Conservation (phyloP, 53 echinoderm and acorn worm genomes). For the Temnopleurus reevesii region DNA sequence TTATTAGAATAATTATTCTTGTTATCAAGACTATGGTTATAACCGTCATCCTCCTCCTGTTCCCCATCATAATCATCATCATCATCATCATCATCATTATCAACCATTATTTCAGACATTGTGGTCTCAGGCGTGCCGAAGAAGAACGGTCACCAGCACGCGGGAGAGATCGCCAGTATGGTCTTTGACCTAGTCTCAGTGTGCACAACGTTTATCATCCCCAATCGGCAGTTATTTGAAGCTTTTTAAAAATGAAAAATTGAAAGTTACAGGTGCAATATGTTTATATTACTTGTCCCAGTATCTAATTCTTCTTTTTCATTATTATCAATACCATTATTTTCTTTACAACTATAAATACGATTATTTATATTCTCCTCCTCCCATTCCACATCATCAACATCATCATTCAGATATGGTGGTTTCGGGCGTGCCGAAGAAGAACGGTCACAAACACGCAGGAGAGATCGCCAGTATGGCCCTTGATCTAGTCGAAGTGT, state of each 20-base stretch:
- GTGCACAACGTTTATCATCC: conserved; percentile 92
- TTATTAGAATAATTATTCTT: too few relatives aligned
- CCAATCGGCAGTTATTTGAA: too few relatives aligned
- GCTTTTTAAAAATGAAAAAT: too few relatives aligned
- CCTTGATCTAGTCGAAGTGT: conserved; percentile 93
- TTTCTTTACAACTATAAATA: neutral
- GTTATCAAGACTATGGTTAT: too few relatives aligned
- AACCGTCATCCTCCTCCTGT: too few relatives aligned
- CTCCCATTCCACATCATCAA: neutral
- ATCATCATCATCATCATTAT: too few relatives aligned
- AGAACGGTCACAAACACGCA: conserved; percentile 87
- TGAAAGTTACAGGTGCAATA: too few relatives aligned
- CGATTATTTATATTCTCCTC: neutral
- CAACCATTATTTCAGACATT: conserved; percentile 94
- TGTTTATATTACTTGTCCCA: too few relatives aligned
- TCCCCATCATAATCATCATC: too few relatives aligned
- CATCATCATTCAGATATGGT: conserved; percentile 97
- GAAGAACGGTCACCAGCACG: conserved; percentile 79
- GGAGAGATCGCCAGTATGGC: conserved; percentile 99
- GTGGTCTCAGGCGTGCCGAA: conserved; percentile 92
- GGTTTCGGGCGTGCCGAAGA: conserved; percentile 92
- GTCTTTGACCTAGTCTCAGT: conserved; percentile 90
- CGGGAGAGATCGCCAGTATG: conserved; percentile 94
- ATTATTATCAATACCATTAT: too few relatives aligned
- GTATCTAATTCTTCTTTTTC: too few relatives aligned